Percentiles rank a stretch among this genome's conserved stretches.
Conservation (phyloP, 2,888 invertebrate species). For the Zonitis immaculata region DNA sequence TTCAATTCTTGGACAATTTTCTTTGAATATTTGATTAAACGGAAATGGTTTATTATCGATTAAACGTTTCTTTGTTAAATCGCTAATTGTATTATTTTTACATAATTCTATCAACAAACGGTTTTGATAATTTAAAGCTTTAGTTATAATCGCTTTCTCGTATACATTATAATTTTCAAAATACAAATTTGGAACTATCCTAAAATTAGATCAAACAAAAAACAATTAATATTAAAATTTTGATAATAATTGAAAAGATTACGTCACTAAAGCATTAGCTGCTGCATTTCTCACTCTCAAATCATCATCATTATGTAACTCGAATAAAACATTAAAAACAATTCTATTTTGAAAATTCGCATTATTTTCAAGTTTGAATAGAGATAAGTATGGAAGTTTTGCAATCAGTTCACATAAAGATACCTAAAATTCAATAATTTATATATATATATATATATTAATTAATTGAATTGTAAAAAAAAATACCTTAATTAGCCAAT, state of each 20-base stretch:
- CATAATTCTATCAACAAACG: conserved; percentile 37
- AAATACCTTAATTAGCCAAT: conserved; percentile 74
- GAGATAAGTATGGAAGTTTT: conserved; percentile 56
- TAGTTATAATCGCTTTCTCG: conserved; percentile 53
- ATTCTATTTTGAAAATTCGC: conserved; percentile 57
- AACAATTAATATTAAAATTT: background rate
- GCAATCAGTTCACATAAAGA: conserved; percentile 62
- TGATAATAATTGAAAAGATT: conserved; percentile 30
- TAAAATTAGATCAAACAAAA: conserved; percentile 39
- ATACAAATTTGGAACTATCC: conserved; percentile 50
- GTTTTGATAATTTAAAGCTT: conserved; percentile 48
- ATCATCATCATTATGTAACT: conserved; percentile 70
- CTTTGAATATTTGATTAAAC: conserved; percentile 42
- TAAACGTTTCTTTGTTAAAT: conserved; percentile 46
- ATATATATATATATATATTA: background rate
- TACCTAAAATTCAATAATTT: conserved; percentile 47
- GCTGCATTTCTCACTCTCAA: conserved; percentile 70
- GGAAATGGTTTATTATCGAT: conserved; percentile 54
- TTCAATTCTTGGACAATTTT: conserved; percentile 44
- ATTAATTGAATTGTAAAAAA: conserved; percentile 4
- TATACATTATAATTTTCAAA: conserved; percentile 49
- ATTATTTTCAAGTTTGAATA: conserved; percentile 53
- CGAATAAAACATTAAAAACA: conserved; percentile 57
- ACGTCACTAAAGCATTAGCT: conserved; percentile 62
- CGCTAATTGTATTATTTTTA: conserved; percentile 27